These are phyloP conservation scores for Acanthornis magna DNA, from an alignment of 2,797 vertebrate species.

Conservation along the genomic window DNA sequence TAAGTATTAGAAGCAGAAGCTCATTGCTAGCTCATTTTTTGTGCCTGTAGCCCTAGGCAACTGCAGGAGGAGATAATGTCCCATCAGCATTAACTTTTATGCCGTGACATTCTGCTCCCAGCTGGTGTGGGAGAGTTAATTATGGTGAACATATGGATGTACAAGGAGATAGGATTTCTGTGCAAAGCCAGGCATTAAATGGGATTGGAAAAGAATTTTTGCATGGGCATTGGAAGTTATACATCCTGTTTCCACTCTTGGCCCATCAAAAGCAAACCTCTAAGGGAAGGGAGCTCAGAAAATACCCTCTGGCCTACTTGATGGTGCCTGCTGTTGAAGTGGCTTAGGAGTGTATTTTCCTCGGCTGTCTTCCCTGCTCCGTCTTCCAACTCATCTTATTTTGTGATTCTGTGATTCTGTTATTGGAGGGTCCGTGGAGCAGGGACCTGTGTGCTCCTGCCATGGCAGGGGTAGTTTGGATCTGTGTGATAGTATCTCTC, in stretches of 20 bases:
- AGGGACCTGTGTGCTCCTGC: background rate
- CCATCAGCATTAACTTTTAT: background rate
- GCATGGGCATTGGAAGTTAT: background rate
- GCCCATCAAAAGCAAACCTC: background rate
- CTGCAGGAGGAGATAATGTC: background rate
- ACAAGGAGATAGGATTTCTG: background rate
- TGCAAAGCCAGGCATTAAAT: background rate
- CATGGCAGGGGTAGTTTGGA: fast-evolving
- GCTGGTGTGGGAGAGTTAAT: background rate
- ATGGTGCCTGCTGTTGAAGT: background rate
- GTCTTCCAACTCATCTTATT: background rate
- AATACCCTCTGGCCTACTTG: background rate
- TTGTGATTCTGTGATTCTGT: background rate
- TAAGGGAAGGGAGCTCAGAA: background rate
- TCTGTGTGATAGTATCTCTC: background rate
- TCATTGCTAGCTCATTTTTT: background rate
- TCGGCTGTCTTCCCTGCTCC: background rate
- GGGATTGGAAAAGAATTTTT: background rate
- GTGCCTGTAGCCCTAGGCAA: background rate
- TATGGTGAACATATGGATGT: background rate
- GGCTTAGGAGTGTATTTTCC: background rate
- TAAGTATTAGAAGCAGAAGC: background rate
- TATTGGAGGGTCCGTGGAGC: background rate
- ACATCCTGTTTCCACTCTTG: background rate
- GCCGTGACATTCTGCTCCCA: background rate